A percentile compares a stretch with the other conserved stretches of the same genome.
These are phyloP conservation scores for Lepidochitona cinerea DNA, from an alignment of 2,888 invertebrate genomes.

Conservation along the genomic window DNA sequence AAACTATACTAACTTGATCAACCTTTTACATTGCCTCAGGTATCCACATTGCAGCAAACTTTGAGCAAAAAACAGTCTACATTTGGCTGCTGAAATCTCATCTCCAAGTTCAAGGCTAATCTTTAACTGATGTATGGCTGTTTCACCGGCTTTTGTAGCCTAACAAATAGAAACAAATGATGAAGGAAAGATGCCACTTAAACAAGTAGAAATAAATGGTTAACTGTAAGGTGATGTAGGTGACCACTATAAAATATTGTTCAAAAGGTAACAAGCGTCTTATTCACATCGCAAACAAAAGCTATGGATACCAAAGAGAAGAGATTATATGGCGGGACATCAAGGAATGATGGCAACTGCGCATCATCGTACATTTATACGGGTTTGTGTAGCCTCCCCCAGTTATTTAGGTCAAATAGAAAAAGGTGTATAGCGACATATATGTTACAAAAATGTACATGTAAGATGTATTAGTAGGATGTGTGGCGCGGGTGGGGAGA, in stretches of 20 bases:
- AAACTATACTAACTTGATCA: slow-evolving; percentile 55
- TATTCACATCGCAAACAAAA: neutral
- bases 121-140: slow-evolving; percentile 86
- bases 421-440: no score
- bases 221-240: no score
- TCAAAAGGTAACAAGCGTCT: no score
- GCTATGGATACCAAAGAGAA: neutral
- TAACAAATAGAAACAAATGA: slow-evolving; percentile 62
- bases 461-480: no score
- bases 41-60: slow-evolving; percentile 88
- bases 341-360: no score
- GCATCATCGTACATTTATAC: no score
- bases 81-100: slow-evolving; percentile 84
- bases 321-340: no score
- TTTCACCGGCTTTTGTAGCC: slow-evolving; percentile 91
- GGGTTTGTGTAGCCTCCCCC: no score
- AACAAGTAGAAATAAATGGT: neutral
- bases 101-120: slow-evolving; percentile 87
- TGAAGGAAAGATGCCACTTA: neutral
- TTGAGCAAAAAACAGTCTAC: slow-evolving; percentile 88
- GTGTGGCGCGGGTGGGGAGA: no score
- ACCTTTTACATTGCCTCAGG: slow-evolving; percentile 68
- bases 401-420: no score
- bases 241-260: no score
- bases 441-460: no score